A percentile compares a stretch with the other conserved stretches of the same genome.
These are phyloP conservation scores for Nothura maculosa DNA, from an alignment of 2,797 vertebrate genomes.

Conservation along the genomic window DNA sequence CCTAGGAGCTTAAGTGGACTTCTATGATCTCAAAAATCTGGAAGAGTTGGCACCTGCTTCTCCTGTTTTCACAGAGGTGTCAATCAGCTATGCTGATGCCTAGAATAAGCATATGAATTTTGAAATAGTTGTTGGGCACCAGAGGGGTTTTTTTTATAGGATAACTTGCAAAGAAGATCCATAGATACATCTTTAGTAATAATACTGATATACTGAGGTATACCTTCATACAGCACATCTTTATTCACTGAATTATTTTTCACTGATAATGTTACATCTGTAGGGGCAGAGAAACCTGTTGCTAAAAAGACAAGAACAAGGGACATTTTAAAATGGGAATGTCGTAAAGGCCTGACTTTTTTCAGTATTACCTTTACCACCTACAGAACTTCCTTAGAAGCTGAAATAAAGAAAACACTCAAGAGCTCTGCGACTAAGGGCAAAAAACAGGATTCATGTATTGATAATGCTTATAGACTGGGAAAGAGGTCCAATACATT, in stretches of 20 bases:
- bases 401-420: neutral
- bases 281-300: neutral
- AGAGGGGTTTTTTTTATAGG: neutral
- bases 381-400: neutral
- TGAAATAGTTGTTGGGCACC: neutral
- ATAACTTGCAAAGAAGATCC: neutral
- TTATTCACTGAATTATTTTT: neutral
- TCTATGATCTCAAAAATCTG: neutral
- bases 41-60: neutral
- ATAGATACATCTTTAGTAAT: neutral
- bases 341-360: neutral
- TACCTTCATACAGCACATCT: neutral
- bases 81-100: neutral
- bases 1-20: neutral
- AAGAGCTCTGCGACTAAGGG: neutral
- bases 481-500: neutral
- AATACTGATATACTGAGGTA: neutral
- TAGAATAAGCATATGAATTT: neutral
- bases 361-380: neutral
- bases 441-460: neutral
- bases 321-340: neutral
- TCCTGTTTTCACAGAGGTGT: neutral
- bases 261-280: neutral
- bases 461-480: neutral
- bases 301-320: neutral